Evolutionary conservation across 2,888 invertebrate genomes (phyloP).

Genomic region (Neelides folsomi): DNA sequence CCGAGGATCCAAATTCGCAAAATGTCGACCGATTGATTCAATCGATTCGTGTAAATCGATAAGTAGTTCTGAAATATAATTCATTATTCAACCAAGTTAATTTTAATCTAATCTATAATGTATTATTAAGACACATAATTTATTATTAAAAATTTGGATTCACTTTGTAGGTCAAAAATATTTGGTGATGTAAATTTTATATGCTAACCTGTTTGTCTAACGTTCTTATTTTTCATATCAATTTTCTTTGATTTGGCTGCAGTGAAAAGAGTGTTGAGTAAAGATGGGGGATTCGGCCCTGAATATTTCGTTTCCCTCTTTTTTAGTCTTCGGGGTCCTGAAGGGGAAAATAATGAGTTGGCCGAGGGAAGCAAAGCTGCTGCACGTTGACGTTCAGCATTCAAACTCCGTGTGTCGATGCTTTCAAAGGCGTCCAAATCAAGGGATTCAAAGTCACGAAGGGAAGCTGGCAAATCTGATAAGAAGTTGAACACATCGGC

Average conservation of each 20-base stretch:
- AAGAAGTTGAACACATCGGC: constrained; percentile 96
- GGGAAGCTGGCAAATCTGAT: constrained; percentile 86
- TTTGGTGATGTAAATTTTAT: constrained; percentile 1
- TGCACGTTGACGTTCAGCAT: constrained; percentile 18
- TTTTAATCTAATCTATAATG: constrained; percentile 3
- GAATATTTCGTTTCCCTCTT: constrained; percentile 54
- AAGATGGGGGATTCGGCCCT: constrained; percentile 52
- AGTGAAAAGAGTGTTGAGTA: constrained; percentile 50
- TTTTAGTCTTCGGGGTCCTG: constrained; percentile 23
- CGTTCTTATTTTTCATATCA: constrained; percentile 85
- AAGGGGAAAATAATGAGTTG: constrained; percentile 14
- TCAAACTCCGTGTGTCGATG: constrained; percentile 21
- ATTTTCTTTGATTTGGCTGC: constrained; percentile 58
- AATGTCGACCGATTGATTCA: constrained; percentile 83
- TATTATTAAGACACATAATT: not conserved
- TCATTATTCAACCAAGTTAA: not conserved
- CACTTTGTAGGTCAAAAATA: not conserved
- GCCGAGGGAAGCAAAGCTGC: constrained; percentile 16
- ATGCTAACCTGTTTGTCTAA: constrained; percentile 65
- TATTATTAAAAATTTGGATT: not conserved
- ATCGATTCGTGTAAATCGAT: constrained; percentile 96
- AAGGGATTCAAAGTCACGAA: constrained; percentile 67
- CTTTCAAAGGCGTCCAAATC: constrained; percentile 22
- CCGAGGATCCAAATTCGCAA: constrained; percentile 83
- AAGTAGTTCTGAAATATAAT: constrained; percentile 55